Evolutionary conservation across 2,113 vertebrate species (phyloP).

Genomic region (Clarias batrachus): DNA sequence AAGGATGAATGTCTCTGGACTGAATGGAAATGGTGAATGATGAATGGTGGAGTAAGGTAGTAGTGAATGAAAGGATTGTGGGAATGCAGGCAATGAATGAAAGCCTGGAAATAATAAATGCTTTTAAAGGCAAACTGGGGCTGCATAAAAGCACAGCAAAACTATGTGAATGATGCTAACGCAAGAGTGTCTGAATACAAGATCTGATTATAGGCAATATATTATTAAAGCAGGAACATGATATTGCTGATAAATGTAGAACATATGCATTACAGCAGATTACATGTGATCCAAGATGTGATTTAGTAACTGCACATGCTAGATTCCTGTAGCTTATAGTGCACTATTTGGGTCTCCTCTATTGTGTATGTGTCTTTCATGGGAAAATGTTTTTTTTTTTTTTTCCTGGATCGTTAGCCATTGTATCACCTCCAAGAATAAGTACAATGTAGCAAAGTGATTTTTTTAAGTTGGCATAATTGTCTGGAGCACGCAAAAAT

Average conservation of each 20-base stretch:
- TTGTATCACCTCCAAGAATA: background rate
- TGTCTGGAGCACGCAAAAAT: background rate
- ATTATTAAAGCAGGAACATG: background rate
- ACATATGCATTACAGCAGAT: background rate
- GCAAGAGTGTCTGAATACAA: background rate
- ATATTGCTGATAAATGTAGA: background rate
- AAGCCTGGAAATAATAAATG: conserved; percentile 49
- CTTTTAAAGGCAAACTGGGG: conserved; percentile 34
- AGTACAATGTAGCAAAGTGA: background rate
- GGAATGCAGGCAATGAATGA: conserved; percentile 45
- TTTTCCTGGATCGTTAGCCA: background rate
- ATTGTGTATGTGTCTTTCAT: background rate
- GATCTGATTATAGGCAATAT: background rate
- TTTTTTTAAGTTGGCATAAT: background rate
- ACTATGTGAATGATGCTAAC: conserved; percentile 4
- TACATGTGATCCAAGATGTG: background rate
- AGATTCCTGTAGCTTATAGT: no score
- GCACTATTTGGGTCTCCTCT: background rate
- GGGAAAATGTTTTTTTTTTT: background rate
- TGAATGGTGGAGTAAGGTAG: conserved; percentile 40
- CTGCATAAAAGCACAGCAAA: conserved; percentile 35
- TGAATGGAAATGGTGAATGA: conserved; percentile 48
- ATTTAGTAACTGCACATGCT: background rate
- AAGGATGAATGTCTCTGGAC: conserved; percentile 42
- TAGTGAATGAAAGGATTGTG: conserved; percentile 50